Evolutionary conservation across 2,113 vertebrate genomes (phyloP), one percentile per base, ranked within the genome.

Genomic region (Asarcornis scutulata): DNA sequence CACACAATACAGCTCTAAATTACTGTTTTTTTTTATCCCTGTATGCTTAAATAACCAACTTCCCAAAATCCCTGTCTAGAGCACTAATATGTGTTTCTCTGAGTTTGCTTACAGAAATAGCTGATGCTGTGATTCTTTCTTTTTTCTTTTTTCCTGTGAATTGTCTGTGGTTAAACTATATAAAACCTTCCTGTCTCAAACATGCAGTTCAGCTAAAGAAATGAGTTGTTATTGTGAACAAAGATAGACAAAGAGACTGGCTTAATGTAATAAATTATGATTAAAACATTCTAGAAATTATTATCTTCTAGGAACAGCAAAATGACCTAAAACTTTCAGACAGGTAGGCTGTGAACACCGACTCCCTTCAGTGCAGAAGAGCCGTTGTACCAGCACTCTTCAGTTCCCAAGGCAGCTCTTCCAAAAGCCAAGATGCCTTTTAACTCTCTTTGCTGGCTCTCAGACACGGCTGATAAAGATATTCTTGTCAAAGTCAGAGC

Each of bases 1-100:
- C 59, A 87, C 34, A 77, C 66, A 85, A 67, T 83, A 86, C 73
- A 92, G 58, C 36, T 89, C 92, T 79, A 95, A 96, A 96, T 96
- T 92, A 77, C 86, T 94, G 38, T 72, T 50, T 48, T 29, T 79
- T 81, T 89, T 83, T 72, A 75, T 71, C 48, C 64, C 79, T 68
- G 29, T 93, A n/a, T 72, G 91, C 76, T 83, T 95, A 96, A 93
- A 78, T 84, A 79, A 69, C 88, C 66, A 74, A 68, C 84, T 93
- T 94, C 91, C 71, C 74, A 13, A 96, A 92, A 76, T 76, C 89
- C 74, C 22, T 63, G 77, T 89, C 74, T 80, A 42, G 74, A 83
- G 67, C 86, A 92, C 27, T 11, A 46, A 52, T n/a, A 25, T 55
- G 60, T 77, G 50, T 89, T 95, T 88, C 44, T 92, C 66, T 85